phyloP scores from a whole-genome alignment of 2,113 vertebrate genomes.

The Myanophis thanlyinensis region DNA sequence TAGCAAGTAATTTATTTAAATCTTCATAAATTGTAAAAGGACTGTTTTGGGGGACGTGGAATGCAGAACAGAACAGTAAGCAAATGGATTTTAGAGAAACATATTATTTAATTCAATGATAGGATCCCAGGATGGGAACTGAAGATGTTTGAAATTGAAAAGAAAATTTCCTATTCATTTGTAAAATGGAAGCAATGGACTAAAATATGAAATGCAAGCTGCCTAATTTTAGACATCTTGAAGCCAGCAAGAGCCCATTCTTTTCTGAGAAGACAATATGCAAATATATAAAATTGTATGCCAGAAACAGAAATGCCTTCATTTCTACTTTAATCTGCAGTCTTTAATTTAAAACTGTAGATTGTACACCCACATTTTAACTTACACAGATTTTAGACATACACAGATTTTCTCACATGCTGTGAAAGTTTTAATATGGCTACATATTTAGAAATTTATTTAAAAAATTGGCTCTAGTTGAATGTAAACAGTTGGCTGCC shows the following conservation, averaged over 20 bases:
- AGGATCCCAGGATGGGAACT: not conserved
- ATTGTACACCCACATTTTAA: not conserved
- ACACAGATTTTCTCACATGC: not conserved
- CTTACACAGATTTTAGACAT: not conserved
- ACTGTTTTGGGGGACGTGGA: not conserved
- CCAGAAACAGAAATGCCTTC: not conserved
- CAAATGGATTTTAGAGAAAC: not conserved
- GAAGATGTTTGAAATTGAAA: not conserved
- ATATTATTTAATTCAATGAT: not conserved
- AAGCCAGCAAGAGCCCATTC: not conserved
- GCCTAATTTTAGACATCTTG: not conserved
- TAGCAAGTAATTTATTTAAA: not conserved
- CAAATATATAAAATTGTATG: not conserved
- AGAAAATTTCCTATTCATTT: not conserved
- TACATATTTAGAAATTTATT: not conserved
- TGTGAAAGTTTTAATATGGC: not conserved
- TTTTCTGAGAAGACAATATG: not conserved
- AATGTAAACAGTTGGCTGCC: conserved; percentile 11
- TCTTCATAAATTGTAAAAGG: not conserved
- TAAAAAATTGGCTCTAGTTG: not conserved
- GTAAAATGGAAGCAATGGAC: not conserved
- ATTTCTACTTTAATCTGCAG: not conserved
- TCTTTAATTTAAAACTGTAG: not conserved
- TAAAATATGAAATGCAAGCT: not conserved
- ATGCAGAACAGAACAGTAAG: not conserved